phyloP scores from a whole-genome alignment of 2,888 invertebrate species.

The Gastrophysa polygoni region DNA sequence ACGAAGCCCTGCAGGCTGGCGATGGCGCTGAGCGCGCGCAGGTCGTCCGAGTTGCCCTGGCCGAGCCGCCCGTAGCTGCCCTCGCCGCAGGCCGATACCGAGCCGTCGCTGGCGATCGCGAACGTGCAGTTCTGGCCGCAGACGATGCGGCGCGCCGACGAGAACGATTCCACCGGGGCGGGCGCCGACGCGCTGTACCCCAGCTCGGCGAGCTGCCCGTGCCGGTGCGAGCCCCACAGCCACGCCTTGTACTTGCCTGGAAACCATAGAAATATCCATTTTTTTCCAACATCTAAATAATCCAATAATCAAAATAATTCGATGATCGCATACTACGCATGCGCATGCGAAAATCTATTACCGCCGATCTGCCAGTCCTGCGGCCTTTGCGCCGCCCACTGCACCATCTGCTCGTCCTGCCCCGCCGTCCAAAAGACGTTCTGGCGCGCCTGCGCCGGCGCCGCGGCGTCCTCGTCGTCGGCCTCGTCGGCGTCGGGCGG shows the following conservation, averaged over 20 bases:
- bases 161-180: slow-evolving; percentile 59
- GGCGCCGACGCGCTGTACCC: slow-evolving; percentile 57
- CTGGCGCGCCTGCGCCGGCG: slow-evolving; percentile 50
- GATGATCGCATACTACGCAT: no score
- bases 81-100: slow-evolving; percentile 68
- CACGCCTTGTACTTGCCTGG: slow-evolving; percentile 63
- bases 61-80: slow-evolving; percentile 69
- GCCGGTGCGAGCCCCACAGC: slow-evolving; percentile 68
- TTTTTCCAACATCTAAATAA: no score
- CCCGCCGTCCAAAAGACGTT: slow-evolving; percentile 63
- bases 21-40: slow-evolving; percentile 63
- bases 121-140: slow-evolving; percentile 73
- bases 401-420: slow-evolving; percentile 67
- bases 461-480: slow-evolving; percentile 42
- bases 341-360: neutral
- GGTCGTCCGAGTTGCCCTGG: slow-evolving; percentile 68
- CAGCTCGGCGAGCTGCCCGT: slow-evolving; percentile 66
- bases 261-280: no score
- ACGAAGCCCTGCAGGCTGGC: slow-evolving; percentile 69
- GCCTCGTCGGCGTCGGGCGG: slow-evolving; percentile 55
- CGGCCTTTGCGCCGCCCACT: slow-evolving; percentile 66
- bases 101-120: slow-evolving; percentile 65
- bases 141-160: slow-evolving; percentile 63
- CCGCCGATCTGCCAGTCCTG: slow-evolving; percentile 71
- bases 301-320: no score